Conservation (phyloP, 2,888 invertebrate species). For the Tholera decimalis region DNA sequence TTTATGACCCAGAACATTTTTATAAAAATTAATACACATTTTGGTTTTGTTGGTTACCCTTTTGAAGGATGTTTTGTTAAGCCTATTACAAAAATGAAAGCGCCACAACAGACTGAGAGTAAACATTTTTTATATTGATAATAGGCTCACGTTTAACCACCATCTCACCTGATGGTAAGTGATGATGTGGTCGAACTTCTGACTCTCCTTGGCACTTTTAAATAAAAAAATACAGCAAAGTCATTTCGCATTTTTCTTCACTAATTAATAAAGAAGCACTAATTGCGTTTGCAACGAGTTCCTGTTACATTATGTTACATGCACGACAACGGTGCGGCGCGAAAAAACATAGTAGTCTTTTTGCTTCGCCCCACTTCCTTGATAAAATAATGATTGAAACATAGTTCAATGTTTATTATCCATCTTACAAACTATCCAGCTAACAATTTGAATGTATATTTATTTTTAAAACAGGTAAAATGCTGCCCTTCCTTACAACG, state of each 20-base stretch:
- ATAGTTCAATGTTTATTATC: too few species aligned
- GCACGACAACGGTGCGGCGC: not conserved
- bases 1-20: slow-evolving; percentile 25
- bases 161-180: too few species aligned
- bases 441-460: not conserved
- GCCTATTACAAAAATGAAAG: slow-evolving; percentile 3
- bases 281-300: not conserved
- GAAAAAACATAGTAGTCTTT: too few species aligned
- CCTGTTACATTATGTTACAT: not conserved
- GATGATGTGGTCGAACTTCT: too few species aligned
- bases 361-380: too few species aligned
- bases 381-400: too few species aligned
- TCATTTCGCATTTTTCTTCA: not conserved
- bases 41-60: not conserved
- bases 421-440: too few species aligned
- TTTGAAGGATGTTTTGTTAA: not conserved
- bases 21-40: slow-evolving; percentile 29
- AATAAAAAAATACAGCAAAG: not conserved
- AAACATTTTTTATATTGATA: too few species aligned
- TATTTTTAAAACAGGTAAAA: not conserved
- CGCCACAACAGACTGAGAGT: too few species aligned
- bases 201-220: too few species aligned
- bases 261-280: not conserved
- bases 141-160: too few species aligned
- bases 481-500: not conserved